phyloP scores from a whole-genome alignment of 2,797 vertebrate species.

The Peromyscus melanophrys region DNA sequence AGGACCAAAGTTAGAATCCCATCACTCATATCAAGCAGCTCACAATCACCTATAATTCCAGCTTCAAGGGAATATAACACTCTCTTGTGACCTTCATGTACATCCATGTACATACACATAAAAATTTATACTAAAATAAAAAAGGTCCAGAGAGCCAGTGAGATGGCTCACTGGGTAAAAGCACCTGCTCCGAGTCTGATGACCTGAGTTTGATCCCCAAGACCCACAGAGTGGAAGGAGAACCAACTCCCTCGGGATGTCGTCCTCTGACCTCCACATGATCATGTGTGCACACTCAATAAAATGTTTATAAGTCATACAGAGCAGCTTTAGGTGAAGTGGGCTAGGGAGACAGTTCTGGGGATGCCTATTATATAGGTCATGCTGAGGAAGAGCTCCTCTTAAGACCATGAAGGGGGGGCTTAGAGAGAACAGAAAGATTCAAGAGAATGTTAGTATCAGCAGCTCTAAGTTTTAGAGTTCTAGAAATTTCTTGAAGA shows the following conservation, averaged over 20 bases:
- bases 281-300: no score
- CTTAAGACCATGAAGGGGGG: background rate
- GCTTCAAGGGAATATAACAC: no score
- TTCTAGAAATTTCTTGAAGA: background rate
- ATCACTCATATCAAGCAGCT: no score
- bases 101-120: no score
- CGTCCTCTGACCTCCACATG: no score
- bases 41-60: no score
- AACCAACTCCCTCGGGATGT: no score
- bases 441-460: background rate
- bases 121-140: no score
- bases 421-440: background rate
- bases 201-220: background rate
- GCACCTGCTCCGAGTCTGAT: no score
- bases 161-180: no score
- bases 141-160: no score
- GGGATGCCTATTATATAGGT: background rate
- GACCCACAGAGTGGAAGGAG: background rate
- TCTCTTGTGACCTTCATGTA: no score
- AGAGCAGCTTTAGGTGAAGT: background rate
- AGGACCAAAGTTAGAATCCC: background rate
- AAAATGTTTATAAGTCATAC: background rate
- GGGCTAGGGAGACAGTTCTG: background rate
- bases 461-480: background rate
- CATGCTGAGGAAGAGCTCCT: background rate